Conservation (phyloP, 2,888 invertebrate species). For the Caenorhabditis angaria region DNA sequence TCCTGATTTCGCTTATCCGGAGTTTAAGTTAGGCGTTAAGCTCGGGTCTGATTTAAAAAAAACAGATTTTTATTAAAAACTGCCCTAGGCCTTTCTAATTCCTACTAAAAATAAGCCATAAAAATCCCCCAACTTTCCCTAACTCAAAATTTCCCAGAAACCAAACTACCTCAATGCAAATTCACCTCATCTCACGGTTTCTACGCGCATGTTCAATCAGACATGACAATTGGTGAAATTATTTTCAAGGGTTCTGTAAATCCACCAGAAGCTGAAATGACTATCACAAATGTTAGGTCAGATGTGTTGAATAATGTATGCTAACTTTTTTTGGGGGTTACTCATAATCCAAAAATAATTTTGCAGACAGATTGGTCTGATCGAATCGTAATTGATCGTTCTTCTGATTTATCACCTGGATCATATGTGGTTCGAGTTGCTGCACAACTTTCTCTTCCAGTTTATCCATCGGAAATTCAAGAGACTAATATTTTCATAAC, state of each 20-base stretch:
- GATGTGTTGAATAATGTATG: constrained; percentile 48
- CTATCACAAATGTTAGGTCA: constrained; percentile 58
- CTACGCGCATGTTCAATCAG: constrained; percentile 32
- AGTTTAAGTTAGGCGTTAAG: no score
- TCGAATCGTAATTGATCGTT: constrained; percentile 26
- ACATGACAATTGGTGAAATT: constrained; percentile 45
- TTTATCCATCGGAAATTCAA: constrained; percentile 61
- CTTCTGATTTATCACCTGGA: constrained; percentile 16
- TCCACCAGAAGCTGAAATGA: constrained; percentile 60
- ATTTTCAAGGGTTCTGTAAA: constrained; percentile 61
- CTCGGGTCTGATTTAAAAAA: no score
- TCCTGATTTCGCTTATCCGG: no score
- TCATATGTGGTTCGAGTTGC: constrained; percentile 26
- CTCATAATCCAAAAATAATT: background rate
- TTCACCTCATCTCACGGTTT: constrained; percentile 31
- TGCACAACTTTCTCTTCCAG: constrained; percentile 48
- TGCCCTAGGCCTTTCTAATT: no score
- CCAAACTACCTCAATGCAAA: constrained; percentile 22
- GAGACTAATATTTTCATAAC: constrained; percentile 65
- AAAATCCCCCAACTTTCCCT: no score
- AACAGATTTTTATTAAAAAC: no score
- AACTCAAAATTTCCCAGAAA: background rate
- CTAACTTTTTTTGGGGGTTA: background rate
- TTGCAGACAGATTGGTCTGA: constrained; percentile 43
- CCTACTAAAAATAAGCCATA: no score